Conservation (phyloP, 1,140 invertebrate genomes). For the Lepidotrigona ventralis region DNA sequence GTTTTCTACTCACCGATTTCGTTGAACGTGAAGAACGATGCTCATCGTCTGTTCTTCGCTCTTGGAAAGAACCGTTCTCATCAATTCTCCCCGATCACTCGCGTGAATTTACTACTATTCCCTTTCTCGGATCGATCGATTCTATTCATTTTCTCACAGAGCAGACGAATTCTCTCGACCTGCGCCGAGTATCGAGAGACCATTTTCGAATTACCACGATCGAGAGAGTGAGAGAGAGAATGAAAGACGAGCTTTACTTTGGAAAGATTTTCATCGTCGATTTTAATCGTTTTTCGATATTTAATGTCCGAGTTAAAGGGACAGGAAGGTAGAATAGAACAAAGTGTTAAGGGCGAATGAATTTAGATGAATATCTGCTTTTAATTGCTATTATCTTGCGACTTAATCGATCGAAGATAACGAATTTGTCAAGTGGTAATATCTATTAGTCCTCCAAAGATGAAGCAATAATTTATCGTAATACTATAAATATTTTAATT, state of each 20-base stretch:
- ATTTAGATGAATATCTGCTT: background rate
- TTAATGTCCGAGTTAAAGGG: background rate
- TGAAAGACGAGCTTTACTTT: background rate
- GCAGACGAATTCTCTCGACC: background rate
- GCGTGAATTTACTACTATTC: background rate
- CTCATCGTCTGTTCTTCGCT: background rate
- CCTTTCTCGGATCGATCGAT: background rate
- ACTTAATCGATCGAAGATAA: background rate
- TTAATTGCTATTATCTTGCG: background rate
- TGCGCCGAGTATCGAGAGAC: conserved; percentile 15
- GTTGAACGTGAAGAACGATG: conserved; percentile 1
- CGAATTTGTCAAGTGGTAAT: background rate
- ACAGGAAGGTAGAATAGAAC: background rate
- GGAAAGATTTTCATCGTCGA: background rate
- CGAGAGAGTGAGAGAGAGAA: background rate
- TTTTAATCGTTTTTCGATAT: background rate
- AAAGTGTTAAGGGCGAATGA: background rate
- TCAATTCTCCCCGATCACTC: conserved; percentile 28
- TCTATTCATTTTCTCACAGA: conserved; percentile 7
- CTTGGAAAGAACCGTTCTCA: background rate
- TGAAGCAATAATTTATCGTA: too few species aligned
- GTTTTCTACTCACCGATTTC: conserved; percentile 40
- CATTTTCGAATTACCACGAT: conserved; percentile 3
- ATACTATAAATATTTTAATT: too few species aligned
- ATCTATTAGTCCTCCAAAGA: too few species aligned